These are phyloP conservation scores for Muraenolepis orangiensis DNA, from an alignment of 2,797 vertebrate species.

Conservation along the genomic window DNA sequence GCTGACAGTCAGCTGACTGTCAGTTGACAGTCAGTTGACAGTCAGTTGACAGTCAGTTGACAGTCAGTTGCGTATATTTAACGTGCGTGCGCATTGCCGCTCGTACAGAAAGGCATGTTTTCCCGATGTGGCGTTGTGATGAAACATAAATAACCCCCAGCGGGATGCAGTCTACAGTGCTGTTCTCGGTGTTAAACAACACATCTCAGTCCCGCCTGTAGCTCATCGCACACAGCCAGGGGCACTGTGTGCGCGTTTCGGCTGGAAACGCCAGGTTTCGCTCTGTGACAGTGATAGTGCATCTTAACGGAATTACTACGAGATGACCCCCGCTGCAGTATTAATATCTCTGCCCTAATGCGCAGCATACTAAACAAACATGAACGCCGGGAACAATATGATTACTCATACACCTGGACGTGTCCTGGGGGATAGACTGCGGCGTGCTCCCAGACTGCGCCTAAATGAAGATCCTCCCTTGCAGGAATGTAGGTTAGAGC, in stretches of 20 bases:
- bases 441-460: not conserved
- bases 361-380: constrained; percentile 22
- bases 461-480: not conserved
- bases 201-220: not conserved
- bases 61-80: not conserved
- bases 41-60: too few relatives aligned
- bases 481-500: constrained; percentile 55
- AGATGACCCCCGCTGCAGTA: not conserved
- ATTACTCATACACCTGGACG: constrained; percentile 61
- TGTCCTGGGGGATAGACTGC: constrained; percentile 51
- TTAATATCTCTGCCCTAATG: not conserved
- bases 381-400: constrained; percentile 52
- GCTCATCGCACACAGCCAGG: not conserved
- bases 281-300: not conserved
- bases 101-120: not conserved
- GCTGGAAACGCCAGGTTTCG: not conserved
- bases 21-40: not conserved
- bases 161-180: not conserved
- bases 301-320: not conserved
- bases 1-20: not conserved
- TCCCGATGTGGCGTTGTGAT: not conserved
- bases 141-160: not conserved
- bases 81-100: not conserved
- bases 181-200: not conserved
- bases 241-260: not conserved